Base-by-base conservation (phyloP, 2,113 vertebrate species). In the Urocitellus parryii region DNA sequence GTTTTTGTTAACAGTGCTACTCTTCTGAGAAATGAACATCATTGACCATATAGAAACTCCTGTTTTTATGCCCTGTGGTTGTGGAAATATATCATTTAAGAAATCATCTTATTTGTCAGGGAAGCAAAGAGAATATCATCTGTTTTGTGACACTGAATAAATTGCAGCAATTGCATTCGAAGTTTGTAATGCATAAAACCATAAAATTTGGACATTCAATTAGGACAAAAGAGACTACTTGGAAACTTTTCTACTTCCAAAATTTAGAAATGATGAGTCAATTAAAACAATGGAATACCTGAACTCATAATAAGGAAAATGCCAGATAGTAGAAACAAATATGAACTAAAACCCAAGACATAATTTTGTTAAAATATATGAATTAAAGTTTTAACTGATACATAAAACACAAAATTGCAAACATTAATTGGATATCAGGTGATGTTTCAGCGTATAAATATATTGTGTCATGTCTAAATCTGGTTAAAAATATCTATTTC, bases 41-140 rank as follows among this genome's bases (percentile, higher is more conserved):
- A 32, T 67, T 67, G 27, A 17, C 24, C 17, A 1, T 34, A 34
- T 74, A n/a, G 5, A 0, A 73, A 70, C 13, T 72, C 20, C 10
- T 88, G 48, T 56, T 94, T 88, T 65, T 39, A 90, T 48, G 81
- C 20, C 9, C 29, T 61, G 3, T 34, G 72, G 67, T 82, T 65
- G 16, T 92, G 73, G n/a, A 92, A 83, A 82, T 94, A n/a, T 29
- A 45, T 97, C 56, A 94, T 56, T 63, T 91, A 95, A 92, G 24
- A 90, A 85, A 94, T 90, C 32, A 81, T 84, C 45, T 86, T 93
- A 80, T 94, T 88, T 95, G 56, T 88, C 88, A 97, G 53, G 9
- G 27, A n/a, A 88, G 4, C 27, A 77, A 92, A 92, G 45, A 53
- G 24, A 94, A 76, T 13, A 84, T 22, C 16, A 3, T 65, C 37